Percentiles rank a stretch among this genome's conserved stretches.
phyloP scores from a whole-genome alignment of 30 jellyfish, hydroid and myxozoan species.

The Hydractinia symbiolongicarpus region DNA sequence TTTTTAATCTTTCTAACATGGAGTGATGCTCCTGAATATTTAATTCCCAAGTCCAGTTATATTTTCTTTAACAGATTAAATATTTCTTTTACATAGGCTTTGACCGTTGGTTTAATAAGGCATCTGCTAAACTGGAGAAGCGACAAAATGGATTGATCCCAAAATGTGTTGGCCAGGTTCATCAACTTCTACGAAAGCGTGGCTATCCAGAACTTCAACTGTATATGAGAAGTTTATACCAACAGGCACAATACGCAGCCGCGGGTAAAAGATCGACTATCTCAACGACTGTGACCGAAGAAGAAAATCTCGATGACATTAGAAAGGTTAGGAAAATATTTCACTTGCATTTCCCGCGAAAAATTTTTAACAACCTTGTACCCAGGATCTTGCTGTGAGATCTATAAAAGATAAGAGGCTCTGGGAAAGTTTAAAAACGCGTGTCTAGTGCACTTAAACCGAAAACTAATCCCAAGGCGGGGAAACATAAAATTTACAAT shows the following conservation, averaged over 20 bases:
- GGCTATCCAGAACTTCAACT: not conserved
- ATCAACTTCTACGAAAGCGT: not conserved
- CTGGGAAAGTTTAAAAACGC: too few relatives aligned
- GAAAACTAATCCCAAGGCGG: too few relatives aligned
- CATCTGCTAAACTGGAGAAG: not conserved
- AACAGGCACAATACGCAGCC: constrained; percentile 4
- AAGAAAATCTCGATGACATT: constrained; percentile 18
- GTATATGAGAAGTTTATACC: not conserved
- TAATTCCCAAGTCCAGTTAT: too few relatives aligned
- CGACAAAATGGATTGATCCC: constrained; percentile 2
- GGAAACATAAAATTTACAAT: not conserved
- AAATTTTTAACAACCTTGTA: too few relatives aligned
- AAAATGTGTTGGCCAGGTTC: constrained; percentile 3
- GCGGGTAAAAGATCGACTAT: not conserved
- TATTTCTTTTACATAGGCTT: not conserved
- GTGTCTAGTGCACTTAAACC: too few relatives aligned
- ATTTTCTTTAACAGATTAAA: not conserved
- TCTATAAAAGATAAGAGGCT: too few relatives aligned
- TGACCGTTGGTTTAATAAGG: not conserved
- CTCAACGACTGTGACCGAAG: constrained; percentile 6
- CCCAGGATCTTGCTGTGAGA: too few relatives aligned
- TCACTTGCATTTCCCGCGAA: too few relatives aligned
- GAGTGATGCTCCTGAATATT: too few relatives aligned
- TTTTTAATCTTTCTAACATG: too few relatives aligned
- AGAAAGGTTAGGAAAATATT: not conserved